phyloP scores from a whole-genome alignment of 2,797 vertebrate genomes.

The Sebastes matsubarae region DNA sequence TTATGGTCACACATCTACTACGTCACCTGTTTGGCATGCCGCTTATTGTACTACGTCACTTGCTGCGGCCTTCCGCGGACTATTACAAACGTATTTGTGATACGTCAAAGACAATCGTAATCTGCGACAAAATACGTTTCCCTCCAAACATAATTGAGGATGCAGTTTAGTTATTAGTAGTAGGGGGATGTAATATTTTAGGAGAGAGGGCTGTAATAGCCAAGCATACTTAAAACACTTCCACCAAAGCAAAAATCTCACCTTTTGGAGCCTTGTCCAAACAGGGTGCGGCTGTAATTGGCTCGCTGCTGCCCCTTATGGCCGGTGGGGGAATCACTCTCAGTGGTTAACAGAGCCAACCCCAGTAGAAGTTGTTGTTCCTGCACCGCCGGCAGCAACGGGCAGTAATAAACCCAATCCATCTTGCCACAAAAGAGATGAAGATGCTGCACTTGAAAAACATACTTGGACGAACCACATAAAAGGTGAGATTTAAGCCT shows the following conservation, averaged over 20 bases:
- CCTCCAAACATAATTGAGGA: no score
- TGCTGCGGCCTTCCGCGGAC: no score
- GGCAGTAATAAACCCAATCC: not conserved
- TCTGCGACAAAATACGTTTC: no score
- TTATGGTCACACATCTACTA: no score
- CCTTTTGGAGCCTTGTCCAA: not conserved
- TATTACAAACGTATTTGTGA: no score
- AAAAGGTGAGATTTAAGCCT: not conserved
- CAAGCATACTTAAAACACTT: not conserved
- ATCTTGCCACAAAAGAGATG: not conserved
- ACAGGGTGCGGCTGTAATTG: not conserved
- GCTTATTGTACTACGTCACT: fast-evolving
- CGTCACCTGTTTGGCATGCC: fast-evolving
- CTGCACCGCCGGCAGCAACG: not conserved
- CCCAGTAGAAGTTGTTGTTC: not conserved
- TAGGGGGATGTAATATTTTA: fast-evolving
- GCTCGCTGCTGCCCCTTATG: not conserved
- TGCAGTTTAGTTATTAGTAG: no score
- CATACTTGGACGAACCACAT: not conserved
- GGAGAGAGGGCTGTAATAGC: no score
- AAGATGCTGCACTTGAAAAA: not conserved
- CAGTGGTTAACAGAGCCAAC: not conserved
- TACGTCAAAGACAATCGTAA: no score
- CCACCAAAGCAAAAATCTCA: not conserved
- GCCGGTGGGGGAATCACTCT: not conserved